Conservation (phyloP, 2,113 vertebrate species). For the Noctilio leporinus region DNA sequence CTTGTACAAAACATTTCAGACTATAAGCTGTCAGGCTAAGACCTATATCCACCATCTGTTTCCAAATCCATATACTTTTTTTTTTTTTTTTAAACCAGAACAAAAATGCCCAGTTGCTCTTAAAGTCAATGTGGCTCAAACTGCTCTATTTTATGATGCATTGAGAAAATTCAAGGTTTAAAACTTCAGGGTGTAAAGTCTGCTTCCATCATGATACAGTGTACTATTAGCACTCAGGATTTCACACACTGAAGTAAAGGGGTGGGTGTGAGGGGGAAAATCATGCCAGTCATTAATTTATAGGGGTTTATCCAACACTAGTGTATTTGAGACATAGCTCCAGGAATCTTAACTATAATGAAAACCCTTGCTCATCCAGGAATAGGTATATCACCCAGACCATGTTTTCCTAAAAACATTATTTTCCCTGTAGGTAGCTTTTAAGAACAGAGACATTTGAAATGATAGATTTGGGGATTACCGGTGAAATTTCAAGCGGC, state of each 20-base stretch:
- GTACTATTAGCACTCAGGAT: not conserved
- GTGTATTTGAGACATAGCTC: not conserved
- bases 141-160: not conserved
- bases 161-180: conserved; percentile 26
- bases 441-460: not conserved
- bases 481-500: conserved; percentile 47
- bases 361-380: conserved; percentile 25
- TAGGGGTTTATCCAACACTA: conserved; percentile 12
- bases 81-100: not conserved
- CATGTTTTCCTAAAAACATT: not conserved
- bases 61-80: not conserved
- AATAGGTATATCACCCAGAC: not conserved
- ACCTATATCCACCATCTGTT: not conserved
- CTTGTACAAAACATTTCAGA: not conserved
- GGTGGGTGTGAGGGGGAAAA: not conserved
- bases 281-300: conserved; percentile 31
- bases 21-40: not conserved
- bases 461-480: conserved; percentile 18
- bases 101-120: not conserved
- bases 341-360: conserved; percentile 11
- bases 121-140: not conserved
- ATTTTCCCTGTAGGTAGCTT: not conserved
- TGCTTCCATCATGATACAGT: conserved; percentile 24
- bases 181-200: conserved; percentile 5
- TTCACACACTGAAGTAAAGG: conserved; percentile 30